Conservation (phyloP, 2,888 invertebrate species). For the Nemoura dubitans region DNA sequence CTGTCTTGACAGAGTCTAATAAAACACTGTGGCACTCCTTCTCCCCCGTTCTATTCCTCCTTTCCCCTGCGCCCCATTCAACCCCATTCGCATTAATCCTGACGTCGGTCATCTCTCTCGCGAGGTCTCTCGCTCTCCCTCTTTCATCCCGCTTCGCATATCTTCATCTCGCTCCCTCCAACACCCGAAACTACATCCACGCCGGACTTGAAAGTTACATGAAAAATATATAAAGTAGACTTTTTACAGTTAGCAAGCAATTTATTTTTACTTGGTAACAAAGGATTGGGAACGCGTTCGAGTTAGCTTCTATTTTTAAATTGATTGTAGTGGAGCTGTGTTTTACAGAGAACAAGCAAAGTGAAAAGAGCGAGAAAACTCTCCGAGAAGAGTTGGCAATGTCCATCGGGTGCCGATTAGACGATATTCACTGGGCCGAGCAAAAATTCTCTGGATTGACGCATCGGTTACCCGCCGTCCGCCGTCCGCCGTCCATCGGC, state of each 20-base stretch:
- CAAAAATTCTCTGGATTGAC: background rate
- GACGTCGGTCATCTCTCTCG: background rate
- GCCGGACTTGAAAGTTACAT: constrained; percentile 28
- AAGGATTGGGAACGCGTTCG: constrained; percentile 30
- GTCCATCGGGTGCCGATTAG: background rate
- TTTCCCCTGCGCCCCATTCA: background rate
- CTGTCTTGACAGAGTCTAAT: constrained; percentile 13
- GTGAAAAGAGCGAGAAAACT: constrained; percentile 32
- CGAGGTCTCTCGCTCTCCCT: constrained; percentile 17
- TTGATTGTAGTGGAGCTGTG: constrained; percentile 23
- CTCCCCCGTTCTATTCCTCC: constrained; percentile 13
- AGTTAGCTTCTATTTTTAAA: constrained; percentile 32
- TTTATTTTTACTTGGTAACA: constrained; percentile 36
- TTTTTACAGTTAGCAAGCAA: constrained; percentile 30
- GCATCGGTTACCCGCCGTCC: background rate
- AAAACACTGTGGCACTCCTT: background rate
- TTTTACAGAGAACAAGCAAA: constrained; percentile 27
- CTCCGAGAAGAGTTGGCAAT: background rate
- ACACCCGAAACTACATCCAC: background rate
- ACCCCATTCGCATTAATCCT: constrained; percentile 19
- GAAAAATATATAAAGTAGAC: constrained; percentile 34
- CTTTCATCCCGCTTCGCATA: background rate
- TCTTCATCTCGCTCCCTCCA: constrained; percentile 2
- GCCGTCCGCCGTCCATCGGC: background rate
- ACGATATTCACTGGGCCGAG: background rate